These are phyloP conservation scores for Machimus rusticus DNA, from an alignment of 2,888 invertebrate genomes.

Conservation along the genomic window DNA sequence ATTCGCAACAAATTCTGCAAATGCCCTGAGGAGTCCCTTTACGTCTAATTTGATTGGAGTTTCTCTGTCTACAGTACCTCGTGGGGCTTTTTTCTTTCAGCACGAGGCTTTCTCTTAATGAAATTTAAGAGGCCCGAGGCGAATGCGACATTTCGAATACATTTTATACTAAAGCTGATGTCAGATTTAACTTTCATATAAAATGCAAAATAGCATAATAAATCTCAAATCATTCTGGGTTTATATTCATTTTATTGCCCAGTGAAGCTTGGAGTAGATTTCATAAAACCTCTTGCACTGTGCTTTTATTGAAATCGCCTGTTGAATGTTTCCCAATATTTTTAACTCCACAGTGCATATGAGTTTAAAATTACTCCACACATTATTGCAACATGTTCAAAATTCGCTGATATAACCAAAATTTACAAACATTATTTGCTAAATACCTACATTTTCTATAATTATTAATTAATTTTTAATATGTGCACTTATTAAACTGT, in stretches of 20 bases:
- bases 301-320: not conserved
- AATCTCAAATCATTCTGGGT: not conserved
- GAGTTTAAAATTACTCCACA: too few species aligned
- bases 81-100: not conserved
- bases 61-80: not conserved
- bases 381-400: too few species aligned
- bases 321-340: not conserved
- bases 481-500: not conserved
- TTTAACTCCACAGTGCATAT: too few species aligned
- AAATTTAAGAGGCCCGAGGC: not conserved
- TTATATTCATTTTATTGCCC: not conserved
- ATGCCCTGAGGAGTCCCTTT: not conserved
- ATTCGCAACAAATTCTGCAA: not conserved
- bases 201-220: not conserved
- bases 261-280: not conserved
- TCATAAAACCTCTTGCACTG: not conserved
- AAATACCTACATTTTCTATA: too few species aligned
- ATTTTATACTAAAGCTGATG: not conserved
- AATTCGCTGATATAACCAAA: too few species aligned
- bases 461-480: not conserved
- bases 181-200: not conserved
- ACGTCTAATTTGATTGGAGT: not conserved
- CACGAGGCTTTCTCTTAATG: not conserved
- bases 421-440: too few species aligned
- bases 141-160: not conserved